Base-by-base conservation (phyloP, 2,113 vertebrate species). In the Phrynocephalus versicolor region DNA sequence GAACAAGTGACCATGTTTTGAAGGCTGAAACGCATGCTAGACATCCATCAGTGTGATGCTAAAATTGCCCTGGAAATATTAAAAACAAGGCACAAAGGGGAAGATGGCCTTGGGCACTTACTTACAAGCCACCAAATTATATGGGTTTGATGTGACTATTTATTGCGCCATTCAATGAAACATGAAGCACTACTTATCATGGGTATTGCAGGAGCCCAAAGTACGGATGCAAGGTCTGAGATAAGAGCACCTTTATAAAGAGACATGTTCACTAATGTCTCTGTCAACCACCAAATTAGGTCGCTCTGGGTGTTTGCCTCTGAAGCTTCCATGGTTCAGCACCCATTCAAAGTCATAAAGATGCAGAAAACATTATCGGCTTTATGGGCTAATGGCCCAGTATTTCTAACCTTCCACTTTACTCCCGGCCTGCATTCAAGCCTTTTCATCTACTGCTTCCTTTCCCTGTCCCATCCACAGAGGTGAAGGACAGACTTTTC, bases 91-190 rank as follows among this genome's bases (percentile, higher is more conserved):
- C 87, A 93, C 93, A 93, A 91, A 90, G 73, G 91, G 93, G 85
- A 88, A 90, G 90, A 81, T 94, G 93, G 92, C 93, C 95, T 93
- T 89, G 90, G 91, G 92, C 92, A 92, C 91, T 96, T 89, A 91
- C 80, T 94, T 93, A 80, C n/a, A 95, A 95, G 88, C 73, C 90
- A 81, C 88, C 41, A 87, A 95, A 96, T 95, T 92, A 94, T 80
- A 45, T 72, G 91, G 87, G 86, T 90, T 94, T 95, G 94, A 94
- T 93, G 90, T 90, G 88, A 95, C 89, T 94, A 92, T 91, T 95
- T 95, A 89, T 82, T 75, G 72, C 70, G 10, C 71, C 92, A 93
- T 90, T 91, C 88, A 86, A 74, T 76, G 94, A 94, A 93, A 91
- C 88, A 72, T 91, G 85, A 83, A 89, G 85, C 1, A 84, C 87